phyloP scores from a whole-genome alignment of 1,140 invertebrate genomes.

The Mylabris phalerata region DNA sequence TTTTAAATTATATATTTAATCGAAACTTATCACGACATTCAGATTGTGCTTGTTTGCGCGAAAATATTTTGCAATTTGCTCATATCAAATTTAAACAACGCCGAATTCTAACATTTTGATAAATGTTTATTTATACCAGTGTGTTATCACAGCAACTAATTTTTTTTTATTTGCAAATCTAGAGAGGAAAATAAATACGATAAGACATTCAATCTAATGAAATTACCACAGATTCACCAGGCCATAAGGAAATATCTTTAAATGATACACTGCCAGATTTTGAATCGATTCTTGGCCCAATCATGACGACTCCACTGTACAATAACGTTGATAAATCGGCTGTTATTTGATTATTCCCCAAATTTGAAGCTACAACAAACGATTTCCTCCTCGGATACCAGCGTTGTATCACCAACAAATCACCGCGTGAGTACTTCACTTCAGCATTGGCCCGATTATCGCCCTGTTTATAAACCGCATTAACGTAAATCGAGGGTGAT shows the following conservation, averaged over 20 bases:
- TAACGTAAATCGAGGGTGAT: conserved; percentile 64
- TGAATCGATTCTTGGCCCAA: conserved; percentile 50
- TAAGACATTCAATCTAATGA: conserved; percentile 27
- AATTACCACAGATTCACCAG: conserved; percentile 41
- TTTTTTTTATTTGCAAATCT: too few relatives aligned
- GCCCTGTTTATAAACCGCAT: conserved; percentile 55
- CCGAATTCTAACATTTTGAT: too few relatives aligned
- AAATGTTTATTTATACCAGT: too few relatives aligned
- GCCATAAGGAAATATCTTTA: conserved; percentile 48
- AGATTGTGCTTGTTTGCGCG: too few relatives aligned
- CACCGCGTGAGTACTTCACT: conserved; percentile 53
- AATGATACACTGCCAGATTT: conserved; percentile 58
- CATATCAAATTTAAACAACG: too few relatives aligned
- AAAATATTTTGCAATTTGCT: too few relatives aligned
- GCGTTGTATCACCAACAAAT: conserved; percentile 64
- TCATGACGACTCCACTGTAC: conserved; percentile 66
- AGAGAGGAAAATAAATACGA: too few relatives aligned
- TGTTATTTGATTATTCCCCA: conserved; percentile 50
- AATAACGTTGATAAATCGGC: conserved; percentile 66
- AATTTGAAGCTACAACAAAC: conserved; percentile 65
- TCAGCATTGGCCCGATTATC: conserved; percentile 55
- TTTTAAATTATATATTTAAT: too few relatives aligned
- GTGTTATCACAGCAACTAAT: too few relatives aligned
- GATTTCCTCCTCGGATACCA: conserved; percentile 69
- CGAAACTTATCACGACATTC: too few relatives aligned